A percentile compares a stretch with the other conserved stretches of the same genome.
These are phyloP conservation scores for Hypolimnas misippus DNA, from an alignment of 2,888 invertebrate species.

Conservation along the genomic window DNA sequence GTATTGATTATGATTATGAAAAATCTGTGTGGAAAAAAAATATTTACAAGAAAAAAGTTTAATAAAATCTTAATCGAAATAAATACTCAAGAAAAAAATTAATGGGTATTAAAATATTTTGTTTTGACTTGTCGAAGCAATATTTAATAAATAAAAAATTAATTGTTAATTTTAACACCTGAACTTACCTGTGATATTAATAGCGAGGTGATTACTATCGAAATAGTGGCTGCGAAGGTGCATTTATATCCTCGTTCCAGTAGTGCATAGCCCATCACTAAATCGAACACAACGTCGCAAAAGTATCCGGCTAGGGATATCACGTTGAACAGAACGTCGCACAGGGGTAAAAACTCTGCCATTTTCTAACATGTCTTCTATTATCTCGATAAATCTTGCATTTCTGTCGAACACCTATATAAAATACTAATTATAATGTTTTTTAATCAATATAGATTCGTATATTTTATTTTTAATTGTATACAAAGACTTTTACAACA, in stretches of 20 bases:
- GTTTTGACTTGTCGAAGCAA: too few species aligned
- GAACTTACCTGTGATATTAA: conserved; percentile 88
- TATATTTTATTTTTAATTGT: too few species aligned
- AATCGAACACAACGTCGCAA: conserved; percentile 95
- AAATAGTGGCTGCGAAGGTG: conserved; percentile 87
- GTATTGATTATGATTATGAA: too few species aligned
- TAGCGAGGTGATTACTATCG: conserved; percentile 88
- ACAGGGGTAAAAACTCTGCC: conserved; percentile 95
- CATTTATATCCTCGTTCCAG: conserved; percentile 87
- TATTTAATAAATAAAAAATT: too few species aligned
- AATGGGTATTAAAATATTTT: too few species aligned
- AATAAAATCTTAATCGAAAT: too few species aligned
- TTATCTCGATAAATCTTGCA: conserved; percentile 34
- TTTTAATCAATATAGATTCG: too few species aligned
- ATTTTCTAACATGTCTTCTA: conserved; percentile 73
- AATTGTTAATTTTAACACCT: too few species aligned
- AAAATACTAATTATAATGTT: background rate
- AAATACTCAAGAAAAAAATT: too few species aligned
- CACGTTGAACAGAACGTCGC: conserved; percentile 96
- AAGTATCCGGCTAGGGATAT: conserved; percentile 95
- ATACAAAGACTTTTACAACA: too few species aligned
- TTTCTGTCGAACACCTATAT: conserved; percentile 29
- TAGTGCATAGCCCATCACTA: conserved; percentile 93
- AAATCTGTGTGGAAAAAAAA: too few species aligned
- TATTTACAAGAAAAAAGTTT: too few species aligned